phyloP scores from a whole-genome alignment of 2,113 vertebrate genomes.

The Tinamus guttatus region DNA sequence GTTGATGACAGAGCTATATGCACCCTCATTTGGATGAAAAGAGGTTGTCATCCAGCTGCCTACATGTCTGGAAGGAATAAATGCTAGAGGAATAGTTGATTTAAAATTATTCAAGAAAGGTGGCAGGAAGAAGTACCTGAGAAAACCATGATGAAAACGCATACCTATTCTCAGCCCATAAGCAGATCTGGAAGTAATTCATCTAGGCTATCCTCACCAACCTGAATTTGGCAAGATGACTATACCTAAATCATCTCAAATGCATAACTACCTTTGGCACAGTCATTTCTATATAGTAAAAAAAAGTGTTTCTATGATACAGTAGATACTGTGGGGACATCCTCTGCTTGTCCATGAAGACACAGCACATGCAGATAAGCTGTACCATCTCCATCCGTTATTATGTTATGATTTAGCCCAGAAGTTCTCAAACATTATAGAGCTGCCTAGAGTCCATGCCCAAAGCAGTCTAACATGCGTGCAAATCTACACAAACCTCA shows the following conservation, averaged over 20 bases:
- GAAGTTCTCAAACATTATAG: neutral
- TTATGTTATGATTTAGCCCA: neutral
- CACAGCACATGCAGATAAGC: neutral
- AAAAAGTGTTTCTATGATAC: neutral
- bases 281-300: neutral
- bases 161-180: neutral
- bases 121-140: neutral
- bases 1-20: constrained; percentile 41
- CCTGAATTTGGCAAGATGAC: neutral
- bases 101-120: constrained; percentile 23
- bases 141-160: neutral
- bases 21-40: constrained; percentile 40
- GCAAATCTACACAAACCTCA: neutral
- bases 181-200: neutral
- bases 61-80: constrained; percentile 48
- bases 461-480: neutral
- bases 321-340: neutral
- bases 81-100: neutral
- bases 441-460: neutral
- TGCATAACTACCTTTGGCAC: neutral
- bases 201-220: neutral
- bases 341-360: neutral
- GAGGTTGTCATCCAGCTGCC: constrained; percentile 53
- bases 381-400: neutral
- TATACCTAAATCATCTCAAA: neutral